Conservation (phyloP, 2,113 vertebrate genomes). For the Triplophysa rosa region DNA sequence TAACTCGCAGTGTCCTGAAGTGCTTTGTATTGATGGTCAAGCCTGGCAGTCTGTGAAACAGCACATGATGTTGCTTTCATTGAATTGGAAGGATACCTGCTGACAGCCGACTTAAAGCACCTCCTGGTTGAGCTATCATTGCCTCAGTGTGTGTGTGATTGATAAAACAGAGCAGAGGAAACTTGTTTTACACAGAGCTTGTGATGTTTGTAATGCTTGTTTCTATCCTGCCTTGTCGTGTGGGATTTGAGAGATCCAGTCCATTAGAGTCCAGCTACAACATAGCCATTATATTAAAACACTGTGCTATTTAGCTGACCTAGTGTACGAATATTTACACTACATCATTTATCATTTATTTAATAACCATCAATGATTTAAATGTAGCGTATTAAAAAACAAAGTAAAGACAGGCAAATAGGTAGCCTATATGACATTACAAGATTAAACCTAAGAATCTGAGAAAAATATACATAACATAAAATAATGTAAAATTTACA, state of each 20-base stretch:
- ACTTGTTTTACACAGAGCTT: constrained; percentile 16
- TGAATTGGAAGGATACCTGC: constrained; percentile 46
- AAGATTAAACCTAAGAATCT: too few species aligned
- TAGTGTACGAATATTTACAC: not conserved
- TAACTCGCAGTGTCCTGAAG: constrained; percentile 22
- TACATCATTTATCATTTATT: not conserved
- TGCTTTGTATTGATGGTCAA: constrained; percentile 50
- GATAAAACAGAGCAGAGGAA: constrained; percentile 23
- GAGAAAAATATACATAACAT: too few species aligned
- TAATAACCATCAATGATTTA: not conserved
- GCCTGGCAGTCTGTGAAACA: constrained; percentile 50
- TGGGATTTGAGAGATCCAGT: constrained; percentile 27
- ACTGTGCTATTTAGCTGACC: not conserved
- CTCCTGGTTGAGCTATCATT: constrained; percentile 29
- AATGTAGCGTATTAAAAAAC: not conserved
- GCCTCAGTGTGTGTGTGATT: constrained; percentile 25
- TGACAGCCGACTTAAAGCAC: constrained; percentile 36
- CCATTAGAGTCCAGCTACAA: constrained; percentile 10
- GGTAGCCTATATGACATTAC: too few species aligned
- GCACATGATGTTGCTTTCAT: constrained; percentile 50
- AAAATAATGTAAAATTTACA: not conserved
- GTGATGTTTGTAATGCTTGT: constrained; percentile 29
- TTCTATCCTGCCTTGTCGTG: constrained; percentile 18
- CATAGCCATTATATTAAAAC: constrained; percentile 4
- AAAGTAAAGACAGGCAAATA: not conserved